Evolutionary conservation across 1,140 invertebrate species (phyloP).

Genomic region (Drosophila pallidifrons): DNA sequence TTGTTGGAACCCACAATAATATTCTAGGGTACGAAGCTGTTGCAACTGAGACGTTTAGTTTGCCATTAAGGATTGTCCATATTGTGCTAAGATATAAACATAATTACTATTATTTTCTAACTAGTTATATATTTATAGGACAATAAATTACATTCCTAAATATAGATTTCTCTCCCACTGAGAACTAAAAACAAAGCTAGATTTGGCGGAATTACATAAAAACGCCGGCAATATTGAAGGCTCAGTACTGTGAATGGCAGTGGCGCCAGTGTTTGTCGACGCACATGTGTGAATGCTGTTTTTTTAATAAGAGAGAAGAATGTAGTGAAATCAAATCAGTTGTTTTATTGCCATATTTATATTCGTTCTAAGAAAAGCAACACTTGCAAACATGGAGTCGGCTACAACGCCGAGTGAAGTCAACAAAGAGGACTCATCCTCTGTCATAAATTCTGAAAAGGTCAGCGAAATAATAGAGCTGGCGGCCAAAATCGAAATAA

Average conservation of each 20-base stretch:
- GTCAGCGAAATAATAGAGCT: not conserved
- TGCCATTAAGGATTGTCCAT: too few species aligned
- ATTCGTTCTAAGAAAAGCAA: constrained; percentile 21
- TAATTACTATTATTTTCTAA: too few species aligned
- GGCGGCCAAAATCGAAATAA: constrained; percentile 3
- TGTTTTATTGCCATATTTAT: constrained; percentile 43
- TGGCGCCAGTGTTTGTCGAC: constrained; percentile 24
- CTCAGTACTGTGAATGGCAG: constrained; percentile 1
- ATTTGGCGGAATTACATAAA: too few species aligned
- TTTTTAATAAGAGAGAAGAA: constrained; percentile 50
- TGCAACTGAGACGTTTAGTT: too few species aligned
- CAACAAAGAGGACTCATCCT: not conserved
- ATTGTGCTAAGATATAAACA: too few species aligned
- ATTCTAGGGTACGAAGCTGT: too few species aligned
- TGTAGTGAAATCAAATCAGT: constrained; percentile 52
- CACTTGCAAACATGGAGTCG: constrained; percentile 45
- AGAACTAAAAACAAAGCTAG: too few species aligned
- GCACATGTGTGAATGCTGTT: constrained; percentile 21
- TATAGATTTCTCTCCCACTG: too few species aligned
- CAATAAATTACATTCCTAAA: too few species aligned
- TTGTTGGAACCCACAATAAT: too few species aligned
- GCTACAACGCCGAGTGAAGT: not conserved
- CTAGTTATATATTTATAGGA: too few species aligned
- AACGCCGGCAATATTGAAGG: too few species aligned
- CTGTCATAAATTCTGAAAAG: not conserved